A percentile compares a stretch with the other conserved stretches of the same genome.
These are phyloP conservation scores for Oscheius sp. DNA, from an alignment of 2,888 invertebrate genomes.

Conservation along the genomic window DNA sequence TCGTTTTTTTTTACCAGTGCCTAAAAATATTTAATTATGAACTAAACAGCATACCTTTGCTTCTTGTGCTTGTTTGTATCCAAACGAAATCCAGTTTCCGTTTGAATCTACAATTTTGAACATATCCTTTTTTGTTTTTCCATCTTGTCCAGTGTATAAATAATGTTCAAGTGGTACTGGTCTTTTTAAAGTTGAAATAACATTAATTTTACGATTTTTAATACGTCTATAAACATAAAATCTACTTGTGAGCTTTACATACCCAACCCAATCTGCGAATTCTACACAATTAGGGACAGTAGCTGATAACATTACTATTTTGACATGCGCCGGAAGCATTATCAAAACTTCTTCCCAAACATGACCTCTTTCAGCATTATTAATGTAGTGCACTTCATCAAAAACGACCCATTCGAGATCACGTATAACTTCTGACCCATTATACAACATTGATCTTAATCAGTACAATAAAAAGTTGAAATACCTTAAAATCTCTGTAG, in stretches of 20 bases:
- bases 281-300: constrained; percentile 96
- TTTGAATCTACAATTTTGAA: constrained; percentile 81
- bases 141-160: constrained; percentile 74
- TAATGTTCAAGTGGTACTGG: constrained; percentile 95
- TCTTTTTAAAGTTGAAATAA: constrained; percentile 89
- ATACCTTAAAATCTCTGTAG: constrained; percentile 90
- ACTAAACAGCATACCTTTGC: constrained; percentile 46
- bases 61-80: constrained; percentile 47
- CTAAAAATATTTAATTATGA: neutral
- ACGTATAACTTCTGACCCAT: constrained; percentile 90
- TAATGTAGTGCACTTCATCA: constrained; percentile 98
- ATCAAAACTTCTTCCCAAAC: constrained; percentile 99
- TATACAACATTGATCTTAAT: constrained; percentile 84
- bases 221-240: constrained; percentile 71
- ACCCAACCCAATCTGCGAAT: constrained; percentile 82
- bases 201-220: constrained; percentile 83
- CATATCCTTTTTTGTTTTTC: constrained; percentile 69
- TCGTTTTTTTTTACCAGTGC: constrained; percentile 10
- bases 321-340: constrained; percentile 90
- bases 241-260: constrained; percentile 42
- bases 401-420: constrained; percentile 98
- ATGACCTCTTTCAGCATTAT: constrained; percentile 93
- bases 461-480: neutral
- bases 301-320: constrained; percentile 94
- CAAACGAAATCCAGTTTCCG: constrained; percentile 77